A percentile compares a stretch with the other conserved stretches of the same genome.
These are phyloP conservation scores for Decapterus maruadsi DNA, from an alignment of 2,797 vertebrate species.

Conservation along the genomic window DNA sequence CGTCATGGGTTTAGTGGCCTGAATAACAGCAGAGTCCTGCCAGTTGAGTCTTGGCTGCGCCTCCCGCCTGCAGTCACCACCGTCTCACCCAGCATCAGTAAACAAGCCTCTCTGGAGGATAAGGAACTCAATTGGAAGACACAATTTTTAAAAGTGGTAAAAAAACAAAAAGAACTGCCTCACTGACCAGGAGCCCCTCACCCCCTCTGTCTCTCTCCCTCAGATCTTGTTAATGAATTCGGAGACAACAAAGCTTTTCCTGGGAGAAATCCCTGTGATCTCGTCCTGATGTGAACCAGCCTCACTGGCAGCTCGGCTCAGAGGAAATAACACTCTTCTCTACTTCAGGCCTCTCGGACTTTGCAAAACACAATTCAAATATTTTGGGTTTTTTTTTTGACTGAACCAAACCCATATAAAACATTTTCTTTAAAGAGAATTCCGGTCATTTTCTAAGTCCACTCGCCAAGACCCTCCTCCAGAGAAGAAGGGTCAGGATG, in stretches of 20 bases:
- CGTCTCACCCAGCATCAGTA: slow-evolving; percentile 30
- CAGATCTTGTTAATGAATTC: slow-evolving; percentile 47
- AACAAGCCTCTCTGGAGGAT: slow-evolving; percentile 16
- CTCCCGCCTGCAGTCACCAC: slow-evolving; percentile 6
- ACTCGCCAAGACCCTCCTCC: too few relatives aligned
- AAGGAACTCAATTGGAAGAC: slow-evolving; percentile 1
- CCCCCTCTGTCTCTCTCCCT: slow-evolving; percentile 6
- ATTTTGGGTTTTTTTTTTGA: background rate
- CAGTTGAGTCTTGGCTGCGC: slow-evolving; percentile 14
- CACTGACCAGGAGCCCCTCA: slow-evolving; percentile 14
- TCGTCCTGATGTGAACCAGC: slow-evolving; percentile 42
- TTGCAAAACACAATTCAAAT: too few relatives aligned
- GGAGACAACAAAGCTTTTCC: slow-evolving; percentile 48
- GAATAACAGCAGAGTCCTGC: slow-evolving; percentile 36
- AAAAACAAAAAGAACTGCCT: background rate
- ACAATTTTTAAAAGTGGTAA: slow-evolving; percentile 13
- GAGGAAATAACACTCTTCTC: background rate
- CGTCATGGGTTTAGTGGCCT: slow-evolving; percentile 1
- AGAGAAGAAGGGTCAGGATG: too few relatives aligned
- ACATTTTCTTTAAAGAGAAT: too few relatives aligned
- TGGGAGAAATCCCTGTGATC: slow-evolving; percentile 41
- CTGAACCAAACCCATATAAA: background rate
- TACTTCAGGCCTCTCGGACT: background rate
- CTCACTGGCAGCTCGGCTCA: background rate
- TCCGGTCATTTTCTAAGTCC: too few relatives aligned